phyloP scores from a whole-genome alignment of 1,140 invertebrate genomes.

The Anoplolepis gracilipes region DNA sequence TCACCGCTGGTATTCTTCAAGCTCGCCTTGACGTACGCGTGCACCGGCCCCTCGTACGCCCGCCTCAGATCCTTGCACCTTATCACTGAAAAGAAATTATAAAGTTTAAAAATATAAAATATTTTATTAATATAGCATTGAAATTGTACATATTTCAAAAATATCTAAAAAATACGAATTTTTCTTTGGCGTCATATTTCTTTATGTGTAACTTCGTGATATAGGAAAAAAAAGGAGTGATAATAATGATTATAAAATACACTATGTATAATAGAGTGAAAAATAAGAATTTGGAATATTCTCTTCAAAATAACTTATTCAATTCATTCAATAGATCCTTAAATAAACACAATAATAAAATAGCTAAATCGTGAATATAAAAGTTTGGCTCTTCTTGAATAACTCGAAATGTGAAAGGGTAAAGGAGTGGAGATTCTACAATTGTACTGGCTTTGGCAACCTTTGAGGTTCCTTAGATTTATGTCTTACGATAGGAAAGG shows the following conservation, averaged over 20 bases:
- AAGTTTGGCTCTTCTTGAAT: neutral
- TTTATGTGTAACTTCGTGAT: neutral
- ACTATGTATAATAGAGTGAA: neutral
- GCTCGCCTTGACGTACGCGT: constrained; percentile 84
- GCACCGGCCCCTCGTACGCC: constrained; percentile 82
- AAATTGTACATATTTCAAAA: no score
- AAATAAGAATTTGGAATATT: constrained; percentile 13
- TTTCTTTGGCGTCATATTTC: neutral
- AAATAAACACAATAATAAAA: neutral
- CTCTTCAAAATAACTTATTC: neutral
- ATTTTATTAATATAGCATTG: neutral
- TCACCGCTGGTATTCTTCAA: constrained; percentile 82
- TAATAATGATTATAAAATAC: no score
- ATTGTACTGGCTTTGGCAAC: neutral
- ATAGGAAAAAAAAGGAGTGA: no score
- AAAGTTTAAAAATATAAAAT: constrained; percentile 25
- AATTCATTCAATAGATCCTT: neutral
- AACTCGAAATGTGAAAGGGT: neutral
- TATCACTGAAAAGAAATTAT: constrained; percentile 79
- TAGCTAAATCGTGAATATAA: neutral
- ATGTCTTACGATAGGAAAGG: neutral
- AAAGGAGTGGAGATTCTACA: neutral
- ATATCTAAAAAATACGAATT: no score
- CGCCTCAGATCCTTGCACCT: constrained; percentile 84
- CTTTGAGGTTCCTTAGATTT: constrained; percentile 1